These are phyloP conservation scores for Stramonita haemastoma DNA, from an alignment of 2,888 invertebrate species.

Conservation along the genomic window DNA sequence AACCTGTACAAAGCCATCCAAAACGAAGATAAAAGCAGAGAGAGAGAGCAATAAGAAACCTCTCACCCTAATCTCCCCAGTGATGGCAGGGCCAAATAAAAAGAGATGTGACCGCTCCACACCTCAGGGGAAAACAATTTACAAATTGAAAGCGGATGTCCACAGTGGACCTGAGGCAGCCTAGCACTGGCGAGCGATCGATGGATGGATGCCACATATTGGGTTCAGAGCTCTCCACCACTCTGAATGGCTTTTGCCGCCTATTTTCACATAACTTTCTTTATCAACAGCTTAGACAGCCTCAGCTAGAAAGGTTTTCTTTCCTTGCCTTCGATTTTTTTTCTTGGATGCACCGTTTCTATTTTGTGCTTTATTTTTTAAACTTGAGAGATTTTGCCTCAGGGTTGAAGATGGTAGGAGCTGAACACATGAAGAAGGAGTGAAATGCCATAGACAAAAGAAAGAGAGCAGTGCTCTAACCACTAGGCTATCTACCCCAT, in stretches of 20 bases:
- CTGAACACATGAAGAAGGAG: no score
- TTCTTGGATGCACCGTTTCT: no score
- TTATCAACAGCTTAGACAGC: neutral
- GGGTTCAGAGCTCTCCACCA: constrained; percentile 24
- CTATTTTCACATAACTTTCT: constrained; percentile 16
- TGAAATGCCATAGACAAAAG: no score
- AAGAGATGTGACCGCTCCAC: constrained; percentile 6
- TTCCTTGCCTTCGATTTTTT: no score
- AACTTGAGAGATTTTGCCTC: no score
- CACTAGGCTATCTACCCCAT: no score
- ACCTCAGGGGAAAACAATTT: constrained; percentile 41
- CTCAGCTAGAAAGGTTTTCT: no score
- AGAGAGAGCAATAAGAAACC: neutral
- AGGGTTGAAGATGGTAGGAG: no score
- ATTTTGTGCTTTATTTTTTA: neutral
- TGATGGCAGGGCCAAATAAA: constrained; percentile 23
- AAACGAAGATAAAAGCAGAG: neutral
- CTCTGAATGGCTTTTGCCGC: constrained; percentile 27
- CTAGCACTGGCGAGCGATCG: neutral
- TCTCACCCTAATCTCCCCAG: neutral
- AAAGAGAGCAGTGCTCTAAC: no score
- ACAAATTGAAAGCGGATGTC: constrained; percentile 43
- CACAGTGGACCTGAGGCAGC: neutral
- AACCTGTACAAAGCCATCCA: neutral
- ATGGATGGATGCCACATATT: constrained; percentile 33